Evolutionary conservation across 2,797 vertebrate species (phyloP), one percentile per base, ranked within the genome.

Genomic region (Dromococcyx pavoninus): DNA sequence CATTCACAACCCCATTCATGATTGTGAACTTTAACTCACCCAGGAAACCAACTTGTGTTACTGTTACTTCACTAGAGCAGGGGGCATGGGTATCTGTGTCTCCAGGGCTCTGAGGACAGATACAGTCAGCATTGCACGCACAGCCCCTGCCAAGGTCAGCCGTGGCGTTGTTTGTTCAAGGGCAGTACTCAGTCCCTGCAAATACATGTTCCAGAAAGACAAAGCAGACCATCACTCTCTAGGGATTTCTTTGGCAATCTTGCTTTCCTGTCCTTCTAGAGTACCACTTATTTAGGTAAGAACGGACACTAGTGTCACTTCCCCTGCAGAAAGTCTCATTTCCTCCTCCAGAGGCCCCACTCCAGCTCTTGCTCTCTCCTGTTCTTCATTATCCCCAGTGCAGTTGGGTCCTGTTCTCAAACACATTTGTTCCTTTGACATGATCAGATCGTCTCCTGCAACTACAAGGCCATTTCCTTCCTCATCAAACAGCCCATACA

Each of bases 61-160:
- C 75, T 56, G 32, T 11, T 57, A 33, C 62, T 70, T 23, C 0
- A 0, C 27, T 28, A 66, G 46, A 9, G 11, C 14, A 32, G 27
- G 25, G 48, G 19, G 15, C 50, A 60, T 32, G 1, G 4, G 0
- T 25, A 32, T 30, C 32, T 12, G 27, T n/a, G 22, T 23, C 60
- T 54, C 53, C 50, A 23, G 35, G 51, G 51, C 85, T 81, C 11
- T 7, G 32, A 53, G 73, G 44, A 19, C 24, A 35, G 51, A 5
- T 8, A 3, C 0, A 0, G 33, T 14, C 2, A 67, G 22, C 70
- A 5, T 1, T 6, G 57, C 33, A 54, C 27, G 18, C 1, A 3
- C 65, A 78, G 62, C 12, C 54, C n/a, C 50, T 76, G 65, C 78
- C 91, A 83, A 60, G 28, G n/a, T 24, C 75, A 86, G 25, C 46